Percentiles rank a stretch among this genome's conserved stretches.
phyloP scores from a whole-genome alignment of 2,888 invertebrate species.

The Parnassius mnemosyne region DNA sequence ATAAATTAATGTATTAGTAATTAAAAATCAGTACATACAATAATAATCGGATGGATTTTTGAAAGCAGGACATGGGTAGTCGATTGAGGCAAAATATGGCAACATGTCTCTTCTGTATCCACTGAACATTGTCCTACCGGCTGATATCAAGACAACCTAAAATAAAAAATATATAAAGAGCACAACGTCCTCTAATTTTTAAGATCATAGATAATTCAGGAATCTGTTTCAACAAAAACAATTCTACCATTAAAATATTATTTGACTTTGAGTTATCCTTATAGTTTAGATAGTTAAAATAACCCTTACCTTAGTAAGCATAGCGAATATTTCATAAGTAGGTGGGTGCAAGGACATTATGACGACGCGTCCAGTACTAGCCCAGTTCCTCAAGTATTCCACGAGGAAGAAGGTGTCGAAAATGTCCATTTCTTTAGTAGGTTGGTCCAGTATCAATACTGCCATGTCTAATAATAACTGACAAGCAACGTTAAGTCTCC shows the following conservation, averaged over 20 bases:
- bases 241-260: too few relatives aligned
- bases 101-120: conserved; percentile 94
- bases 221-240: too few relatives aligned
- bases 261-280: too few relatives aligned
- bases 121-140: conserved; percentile 94
- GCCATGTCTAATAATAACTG: conserved; percentile 93
- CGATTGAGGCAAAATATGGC: conserved; percentile 93
- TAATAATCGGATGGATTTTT: conserved; percentile 99
- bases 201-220: background rate
- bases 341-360: conserved; percentile 96
- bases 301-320: conserved; percentile 85
- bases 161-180: conserved; percentile 25
- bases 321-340: conserved; percentile 96
- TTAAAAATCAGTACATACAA: conserved; percentile 78
- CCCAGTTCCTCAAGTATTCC: conserved; percentile 96
- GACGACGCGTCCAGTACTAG: conserved; percentile 88
- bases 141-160: conserved; percentile 89
- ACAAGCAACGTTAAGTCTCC: conserved; percentile 93
- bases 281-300: background rate
- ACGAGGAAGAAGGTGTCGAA: conserved; percentile 97
- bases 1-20: too few relatives aligned
- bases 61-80: conserved; percentile 97
- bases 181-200: background rate
- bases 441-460: conserved; percentile 92
- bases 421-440: conserved; percentile 94